These are phyloP conservation scores for Hemiscyllium ocellatum DNA, from an alignment of 2,113 vertebrate genomes.

Conservation along the genomic window DNA sequence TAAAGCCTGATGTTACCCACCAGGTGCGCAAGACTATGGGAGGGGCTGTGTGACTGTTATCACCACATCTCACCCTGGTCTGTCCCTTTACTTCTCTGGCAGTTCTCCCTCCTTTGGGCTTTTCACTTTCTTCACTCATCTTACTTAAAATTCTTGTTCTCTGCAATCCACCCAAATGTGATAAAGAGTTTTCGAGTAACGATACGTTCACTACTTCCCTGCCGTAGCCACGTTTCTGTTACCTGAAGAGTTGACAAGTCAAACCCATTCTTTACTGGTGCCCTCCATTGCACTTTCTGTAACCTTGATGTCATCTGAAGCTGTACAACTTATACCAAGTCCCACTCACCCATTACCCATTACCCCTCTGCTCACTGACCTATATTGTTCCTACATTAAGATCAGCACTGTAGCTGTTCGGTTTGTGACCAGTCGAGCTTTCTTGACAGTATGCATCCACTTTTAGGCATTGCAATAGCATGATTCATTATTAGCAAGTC, in stretches of 20 bases:
- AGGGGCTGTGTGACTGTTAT: too few species aligned
- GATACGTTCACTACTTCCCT: background rate
- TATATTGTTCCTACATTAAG: too few species aligned
- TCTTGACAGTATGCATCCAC: background rate
- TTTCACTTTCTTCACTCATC: background rate
- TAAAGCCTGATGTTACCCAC: background rate
- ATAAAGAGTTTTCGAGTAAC: background rate
- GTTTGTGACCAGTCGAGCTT: too few species aligned
- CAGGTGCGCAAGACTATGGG: background rate
- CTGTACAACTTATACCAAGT: too few species aligned
- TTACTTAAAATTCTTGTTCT: background rate
- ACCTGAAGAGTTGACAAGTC: background rate
- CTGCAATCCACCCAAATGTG: background rate
- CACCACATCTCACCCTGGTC: background rate
- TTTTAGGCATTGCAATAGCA: background rate
- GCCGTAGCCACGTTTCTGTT: background rate
- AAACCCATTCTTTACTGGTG: background rate
- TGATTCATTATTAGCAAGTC: background rate
- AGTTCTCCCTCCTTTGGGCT: background rate
- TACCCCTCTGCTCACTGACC: too few species aligned
- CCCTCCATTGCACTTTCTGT: background rate
- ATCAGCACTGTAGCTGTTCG: too few species aligned
- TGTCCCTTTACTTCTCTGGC: background rate
- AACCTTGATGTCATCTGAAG: background rate
- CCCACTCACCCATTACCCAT: too few species aligned